A percentile compares a stretch with the other conserved stretches of the same genome.
Conservation (phyloP, 2,113 vertebrate genomes). For the Actinemys pallida region DNA sequence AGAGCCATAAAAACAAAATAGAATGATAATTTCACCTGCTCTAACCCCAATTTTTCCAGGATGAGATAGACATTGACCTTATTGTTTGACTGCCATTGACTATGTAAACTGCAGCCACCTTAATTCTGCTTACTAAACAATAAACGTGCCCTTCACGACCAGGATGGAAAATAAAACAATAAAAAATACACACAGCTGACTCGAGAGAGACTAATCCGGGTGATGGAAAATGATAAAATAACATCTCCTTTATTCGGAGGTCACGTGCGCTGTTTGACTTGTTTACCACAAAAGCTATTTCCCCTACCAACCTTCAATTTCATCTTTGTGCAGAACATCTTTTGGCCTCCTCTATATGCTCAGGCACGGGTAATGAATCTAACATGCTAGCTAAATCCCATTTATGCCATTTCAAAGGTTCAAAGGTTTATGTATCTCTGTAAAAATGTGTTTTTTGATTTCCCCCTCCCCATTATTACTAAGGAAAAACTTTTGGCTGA, state of each 20-base stretch:
- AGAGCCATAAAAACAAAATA: slow-evolving; percentile 79
- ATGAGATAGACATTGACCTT: slow-evolving; percentile 80
- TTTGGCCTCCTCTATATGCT: slow-evolving; percentile 42
- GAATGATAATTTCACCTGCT: slow-evolving; percentile 84
- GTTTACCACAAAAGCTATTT: slow-evolving; percentile 52
- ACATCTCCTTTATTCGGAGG: slow-evolving; percentile 43
- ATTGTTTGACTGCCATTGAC: slow-evolving; percentile 81
- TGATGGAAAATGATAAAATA: slow-evolving; percentile 77
- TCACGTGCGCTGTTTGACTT: slow-evolving; percentile 58
- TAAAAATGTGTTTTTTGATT: not conserved
- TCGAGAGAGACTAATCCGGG: slow-evolving; percentile 62
- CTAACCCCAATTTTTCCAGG: slow-evolving; percentile 83
- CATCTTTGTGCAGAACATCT: slow-evolving; percentile 47
- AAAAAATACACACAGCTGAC: slow-evolving; percentile 54
- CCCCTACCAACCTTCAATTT: slow-evolving; percentile 61
- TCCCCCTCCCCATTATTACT: fast-evolving
- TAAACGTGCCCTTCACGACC: slow-evolving; percentile 67
- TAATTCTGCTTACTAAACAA: slow-evolving; percentile 82
- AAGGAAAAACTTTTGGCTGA: not conserved
- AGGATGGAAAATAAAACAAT: slow-evolving; percentile 72
- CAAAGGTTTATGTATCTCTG: slow-evolving; percentile 45
- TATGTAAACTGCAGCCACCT: slow-evolving; percentile 77
- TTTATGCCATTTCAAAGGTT: slow-evolving; percentile 38
- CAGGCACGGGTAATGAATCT: slow-evolving; percentile 64
- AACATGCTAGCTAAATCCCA: slow-evolving; percentile 13